Conservation (phyloP, 2,797 vertebrate species). For the Phaenicophaeus curvirostris region DNA sequence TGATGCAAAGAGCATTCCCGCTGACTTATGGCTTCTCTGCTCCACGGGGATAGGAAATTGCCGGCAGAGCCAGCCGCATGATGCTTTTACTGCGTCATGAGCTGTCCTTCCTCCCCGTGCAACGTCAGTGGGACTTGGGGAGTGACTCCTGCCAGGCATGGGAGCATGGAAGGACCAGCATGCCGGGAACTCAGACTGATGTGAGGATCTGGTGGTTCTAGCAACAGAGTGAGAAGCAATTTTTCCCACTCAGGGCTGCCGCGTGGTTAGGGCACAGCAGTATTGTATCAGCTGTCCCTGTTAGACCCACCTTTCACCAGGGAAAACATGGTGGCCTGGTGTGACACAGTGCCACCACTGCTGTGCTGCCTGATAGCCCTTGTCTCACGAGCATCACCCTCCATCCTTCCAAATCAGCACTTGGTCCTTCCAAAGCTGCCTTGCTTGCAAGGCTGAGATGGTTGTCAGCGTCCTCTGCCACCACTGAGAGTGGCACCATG, state of each 20-base stretch:
- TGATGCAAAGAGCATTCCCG: neutral
- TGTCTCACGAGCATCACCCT: neutral
- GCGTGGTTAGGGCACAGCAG: rapidly evolving
- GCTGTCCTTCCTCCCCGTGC: neutral
- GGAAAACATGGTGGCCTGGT: neutral
- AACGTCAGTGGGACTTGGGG: rapidly evolving
- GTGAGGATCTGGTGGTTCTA: neutral
- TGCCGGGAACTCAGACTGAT: rapidly evolving
- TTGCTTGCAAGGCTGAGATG: neutral
- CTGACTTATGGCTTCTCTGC: neutral
- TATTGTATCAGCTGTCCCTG: rapidly evolving
- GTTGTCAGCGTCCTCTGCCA: neutral
- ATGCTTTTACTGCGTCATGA: neutral
- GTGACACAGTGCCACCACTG: neutral
- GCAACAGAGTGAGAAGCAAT: rapidly evolving
- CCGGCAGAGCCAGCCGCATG: too few relatives aligned
- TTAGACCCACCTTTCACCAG: neutral
- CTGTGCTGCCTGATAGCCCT: neutral
- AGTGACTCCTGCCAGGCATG: neutral
- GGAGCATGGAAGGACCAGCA: neutral
- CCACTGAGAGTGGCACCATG: neutral
- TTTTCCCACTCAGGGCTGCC: neutral
- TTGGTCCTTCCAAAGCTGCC: neutral
- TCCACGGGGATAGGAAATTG: neutral
- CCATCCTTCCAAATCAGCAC: neutral